Conservation (phyloP, 92 coral and sea anemone genomes). For the Virgularia gustaviana region DNA sequence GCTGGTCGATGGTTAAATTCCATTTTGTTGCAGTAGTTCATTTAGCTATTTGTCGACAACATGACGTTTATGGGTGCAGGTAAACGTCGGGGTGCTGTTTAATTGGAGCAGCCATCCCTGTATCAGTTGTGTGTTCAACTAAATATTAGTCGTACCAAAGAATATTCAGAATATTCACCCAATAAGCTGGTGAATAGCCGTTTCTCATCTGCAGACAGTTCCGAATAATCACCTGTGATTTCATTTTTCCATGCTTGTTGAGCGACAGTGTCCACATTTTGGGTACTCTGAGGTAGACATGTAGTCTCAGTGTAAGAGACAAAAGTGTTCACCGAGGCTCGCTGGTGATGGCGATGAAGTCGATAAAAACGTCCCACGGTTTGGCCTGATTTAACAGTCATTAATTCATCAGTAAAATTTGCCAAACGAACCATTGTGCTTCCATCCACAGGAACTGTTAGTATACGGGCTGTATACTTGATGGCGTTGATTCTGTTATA, state of each 20-base stretch:
- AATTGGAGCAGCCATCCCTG: neutral
- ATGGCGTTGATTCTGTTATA: no score
- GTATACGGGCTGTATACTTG: constrained; percentile 26
- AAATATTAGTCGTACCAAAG: no score
- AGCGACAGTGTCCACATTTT: neutral
- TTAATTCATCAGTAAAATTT: constrained; percentile 41
- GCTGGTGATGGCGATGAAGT: constrained; percentile 38
- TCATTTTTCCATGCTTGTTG: constrained; percentile 16
- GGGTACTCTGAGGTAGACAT: neutral
- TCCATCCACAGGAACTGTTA: constrained; percentile 33
- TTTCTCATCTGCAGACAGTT: constrained; percentile 36
- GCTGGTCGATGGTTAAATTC: constrained; percentile 34
- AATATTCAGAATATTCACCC: no score
- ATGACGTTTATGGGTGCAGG: neutral
- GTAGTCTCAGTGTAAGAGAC: constrained; percentile 8
- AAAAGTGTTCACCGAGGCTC: constrained; percentile 41
- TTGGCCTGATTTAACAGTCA: constrained; percentile 27
- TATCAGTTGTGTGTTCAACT: no score
- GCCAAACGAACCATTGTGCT: constrained; percentile 33
- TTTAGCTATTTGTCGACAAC: neutral
- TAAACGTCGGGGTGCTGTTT: neutral
- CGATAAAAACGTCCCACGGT: constrained; percentile 39
- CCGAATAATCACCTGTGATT: constrained; percentile 27
- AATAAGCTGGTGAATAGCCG: constrained; percentile 16
- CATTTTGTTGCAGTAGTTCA: constrained; percentile 23